Percentiles rank a stretch among this genome's conserved stretches.
Evolutionary conservation across 2,888 invertebrate species (phyloP).

Genomic region (Plebejus argus): DNA sequence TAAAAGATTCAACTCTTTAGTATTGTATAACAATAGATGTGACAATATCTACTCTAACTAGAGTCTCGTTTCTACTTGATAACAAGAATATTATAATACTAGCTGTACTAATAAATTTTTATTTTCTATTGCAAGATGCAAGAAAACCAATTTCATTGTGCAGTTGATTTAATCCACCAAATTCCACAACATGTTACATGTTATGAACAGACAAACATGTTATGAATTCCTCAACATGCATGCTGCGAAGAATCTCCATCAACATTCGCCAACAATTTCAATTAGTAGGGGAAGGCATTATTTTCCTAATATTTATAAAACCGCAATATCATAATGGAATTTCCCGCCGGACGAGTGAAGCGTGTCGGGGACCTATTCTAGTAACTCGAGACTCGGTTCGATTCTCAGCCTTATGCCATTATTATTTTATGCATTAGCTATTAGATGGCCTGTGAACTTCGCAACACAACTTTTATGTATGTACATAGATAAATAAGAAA

Average conservation of each 20-base stretch:
- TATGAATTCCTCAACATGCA: neutral
- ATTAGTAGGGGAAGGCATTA: neutral
- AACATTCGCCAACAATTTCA: neutral
- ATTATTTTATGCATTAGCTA: too few relatives aligned
- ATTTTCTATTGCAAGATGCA: too few relatives aligned
- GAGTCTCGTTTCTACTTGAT: neutral
- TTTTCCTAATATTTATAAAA: constrained; percentile 25
- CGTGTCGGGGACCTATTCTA: neutral
- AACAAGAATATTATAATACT: neutral
- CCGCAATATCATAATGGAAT: constrained; percentile 22
- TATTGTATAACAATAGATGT: too few relatives aligned
- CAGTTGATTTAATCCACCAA: too few relatives aligned
- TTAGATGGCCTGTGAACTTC: too few relatives aligned
- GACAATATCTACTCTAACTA: neutral
- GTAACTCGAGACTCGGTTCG: neutral
- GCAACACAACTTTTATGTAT: too few relatives aligned
- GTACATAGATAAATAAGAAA: too few relatives aligned
- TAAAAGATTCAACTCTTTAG: too few relatives aligned
- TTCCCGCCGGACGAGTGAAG: neutral
- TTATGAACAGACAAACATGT: neutral
- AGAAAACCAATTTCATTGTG: too few relatives aligned
- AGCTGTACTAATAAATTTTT: too few relatives aligned
- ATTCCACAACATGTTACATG: too few relatives aligned
- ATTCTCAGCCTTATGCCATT: too few relatives aligned
- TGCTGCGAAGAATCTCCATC: neutral